These are phyloP conservation scores for Drosophila prostipennis DNA, from an alignment of 2,888 invertebrate genomes.

Conservation along the genomic window DNA sequence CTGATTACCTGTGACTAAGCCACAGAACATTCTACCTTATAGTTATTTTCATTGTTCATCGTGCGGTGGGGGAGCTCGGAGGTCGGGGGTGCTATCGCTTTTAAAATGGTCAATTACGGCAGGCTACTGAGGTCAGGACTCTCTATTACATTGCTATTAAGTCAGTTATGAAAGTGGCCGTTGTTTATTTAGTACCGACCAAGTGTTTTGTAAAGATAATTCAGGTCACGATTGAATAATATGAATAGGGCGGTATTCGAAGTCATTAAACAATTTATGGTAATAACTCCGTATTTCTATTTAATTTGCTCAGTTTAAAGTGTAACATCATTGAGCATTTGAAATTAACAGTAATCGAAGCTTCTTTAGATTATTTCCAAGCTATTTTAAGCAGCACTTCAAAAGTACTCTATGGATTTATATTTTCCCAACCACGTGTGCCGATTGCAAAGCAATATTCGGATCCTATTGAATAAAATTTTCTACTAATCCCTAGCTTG, in stretches of 20 bases:
- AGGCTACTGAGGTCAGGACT: constrained; percentile 10
- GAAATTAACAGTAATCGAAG: too few relatives aligned
- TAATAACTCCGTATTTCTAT: too few relatives aligned
- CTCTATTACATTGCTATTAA: constrained; percentile 18
- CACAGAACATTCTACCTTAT: constrained; percentile 22
- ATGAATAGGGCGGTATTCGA: too few relatives aligned
- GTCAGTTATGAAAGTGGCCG: background rate
- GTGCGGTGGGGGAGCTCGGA: background rate
- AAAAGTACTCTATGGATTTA: background rate
- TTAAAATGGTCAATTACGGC: constrained; percentile 33
- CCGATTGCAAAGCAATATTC: background rate
- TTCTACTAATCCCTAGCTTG: background rate
- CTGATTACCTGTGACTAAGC: constrained; percentile 46
- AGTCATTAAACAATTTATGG: too few relatives aligned
- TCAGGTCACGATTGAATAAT: background rate
- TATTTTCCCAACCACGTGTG: constrained; percentile 2
- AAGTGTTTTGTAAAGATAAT: background rate
- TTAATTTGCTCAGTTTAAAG: too few relatives aligned
- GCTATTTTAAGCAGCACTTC: too few relatives aligned
- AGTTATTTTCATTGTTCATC: constrained; percentile 4
- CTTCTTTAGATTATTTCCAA: too few relatives aligned
- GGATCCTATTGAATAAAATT: background rate
- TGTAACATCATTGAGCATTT: too few relatives aligned
- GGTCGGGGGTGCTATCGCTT: constrained; percentile 6
- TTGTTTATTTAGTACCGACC: constrained; percentile 3